Evolutionary conservation across 2,113 vertebrate genomes (phyloP), one percentile per base, ranked within the genome.

Genomic region (Catharus minimus): DNA sequence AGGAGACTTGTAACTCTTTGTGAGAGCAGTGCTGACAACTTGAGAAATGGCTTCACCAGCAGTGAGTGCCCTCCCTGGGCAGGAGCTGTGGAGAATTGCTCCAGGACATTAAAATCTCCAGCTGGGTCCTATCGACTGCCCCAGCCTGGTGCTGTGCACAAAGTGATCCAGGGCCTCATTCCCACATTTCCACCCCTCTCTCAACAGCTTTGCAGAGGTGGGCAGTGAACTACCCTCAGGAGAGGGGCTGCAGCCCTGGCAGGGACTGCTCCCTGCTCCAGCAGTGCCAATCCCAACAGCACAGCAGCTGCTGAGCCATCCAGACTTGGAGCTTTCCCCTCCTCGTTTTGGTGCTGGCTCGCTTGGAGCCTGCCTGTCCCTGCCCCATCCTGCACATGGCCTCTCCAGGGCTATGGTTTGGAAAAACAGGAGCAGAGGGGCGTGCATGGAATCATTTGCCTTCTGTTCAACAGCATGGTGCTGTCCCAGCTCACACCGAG

Each of bases 291-390:
- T 50, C 82, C 77, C 58, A 68, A 75, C 24, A 21, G 75, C 28
- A 27, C 73, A 97, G 87, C 97, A 97, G 97, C 96, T 93, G 86
- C 56, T 2, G 56, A 92, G 57, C 89, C 94, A 88, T 17, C 39
- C 65, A 88, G 55, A 30, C 44, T 33, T 86, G 95, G 95, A 93
- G 58, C 90, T 69, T 89, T 58, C 90, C 69, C 33, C 8, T 76
- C 68, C 91, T 92, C 23, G 2, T 91, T 95, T 73, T 5, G 46
- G 74, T 88, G 85, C 93, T 93, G 93, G 89, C 90, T 93, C 71
- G 6, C 92, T 61, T 66, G 90, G 93, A 97, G 73, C 89, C 61
- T 68, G 74, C 74, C 5, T 3, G 17, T 26, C 16, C 57, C 32
- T 78, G 76, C 46, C 33, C 50, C 66, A 41, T 65, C 39, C 67